These are phyloP conservation scores for Spatula versicolor DNA, from an alignment of 2,797 vertebrate genomes.

Conservation along the genomic window DNA sequence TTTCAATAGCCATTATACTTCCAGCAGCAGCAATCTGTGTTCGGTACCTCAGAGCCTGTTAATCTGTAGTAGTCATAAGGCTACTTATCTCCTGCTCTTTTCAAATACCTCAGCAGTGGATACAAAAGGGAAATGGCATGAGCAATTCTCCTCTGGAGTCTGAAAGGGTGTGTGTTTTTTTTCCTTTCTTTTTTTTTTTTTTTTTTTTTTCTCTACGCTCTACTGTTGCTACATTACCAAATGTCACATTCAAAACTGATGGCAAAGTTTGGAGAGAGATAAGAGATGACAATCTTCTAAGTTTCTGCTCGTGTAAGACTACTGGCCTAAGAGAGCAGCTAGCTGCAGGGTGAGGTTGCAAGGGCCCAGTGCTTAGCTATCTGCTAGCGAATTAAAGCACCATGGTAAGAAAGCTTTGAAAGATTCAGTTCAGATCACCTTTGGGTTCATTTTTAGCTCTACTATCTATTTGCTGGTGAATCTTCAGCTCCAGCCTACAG, in stretches of 20 bases:
- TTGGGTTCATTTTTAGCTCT: constrained; percentile 15
- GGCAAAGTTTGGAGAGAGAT: constrained; percentile 48
- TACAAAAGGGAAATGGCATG: constrained; percentile 66
- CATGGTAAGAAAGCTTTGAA: constrained; percentile 1
- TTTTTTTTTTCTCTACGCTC: background rate
- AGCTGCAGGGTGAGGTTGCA: background rate
- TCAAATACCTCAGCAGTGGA: constrained; percentile 50
- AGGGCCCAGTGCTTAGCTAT: background rate
- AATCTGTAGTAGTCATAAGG: constrained; percentile 67
- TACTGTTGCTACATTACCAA: constrained; percentile 34
- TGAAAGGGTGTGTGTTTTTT: background rate
- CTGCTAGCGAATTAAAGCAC: constrained; percentile 31
- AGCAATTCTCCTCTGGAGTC: constrained; percentile 48
- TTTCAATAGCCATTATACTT: constrained; percentile 62
- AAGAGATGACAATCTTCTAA: constrained; percentile 2
- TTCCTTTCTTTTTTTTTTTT: too few relatives aligned
- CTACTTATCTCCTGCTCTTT: constrained; percentile 73
- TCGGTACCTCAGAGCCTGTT: constrained; percentile 47
- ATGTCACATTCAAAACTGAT: constrained; percentile 46
- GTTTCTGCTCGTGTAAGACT: constrained; percentile 17
- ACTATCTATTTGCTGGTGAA: background rate
- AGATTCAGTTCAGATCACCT: constrained; percentile 31
- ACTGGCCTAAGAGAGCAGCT: background rate
- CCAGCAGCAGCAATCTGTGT: background rate
- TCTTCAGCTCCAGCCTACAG: background rate